These are phyloP conservation scores for Hoplias malabaricus DNA, from an alignment of 2,113 vertebrate species.

Conservation along the genomic window DNA sequence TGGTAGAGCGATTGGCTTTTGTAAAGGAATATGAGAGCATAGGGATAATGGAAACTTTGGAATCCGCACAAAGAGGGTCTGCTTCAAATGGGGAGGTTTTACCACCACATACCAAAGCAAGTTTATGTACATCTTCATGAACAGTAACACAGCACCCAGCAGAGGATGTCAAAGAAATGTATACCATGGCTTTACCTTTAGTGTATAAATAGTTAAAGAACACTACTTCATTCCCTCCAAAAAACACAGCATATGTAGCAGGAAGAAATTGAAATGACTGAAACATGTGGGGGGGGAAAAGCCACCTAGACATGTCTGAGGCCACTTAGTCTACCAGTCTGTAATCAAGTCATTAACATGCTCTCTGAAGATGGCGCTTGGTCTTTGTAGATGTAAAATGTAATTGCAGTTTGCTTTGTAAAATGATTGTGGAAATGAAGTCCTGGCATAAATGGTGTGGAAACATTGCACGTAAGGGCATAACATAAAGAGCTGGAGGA, in stretches of 20 bases:
- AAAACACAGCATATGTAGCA: background rate
- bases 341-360: conserved; percentile 23
- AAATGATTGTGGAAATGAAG: background rate
- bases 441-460: background rate
- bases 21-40: background rate
- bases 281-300: background rate
- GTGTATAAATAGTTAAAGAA: conserved; percentile 46
- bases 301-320: conserved; percentile 1
- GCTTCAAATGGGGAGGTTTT: conserved; percentile 40
- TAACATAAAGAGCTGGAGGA: background rate
- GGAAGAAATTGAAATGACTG: background rate
- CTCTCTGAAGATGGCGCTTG: background rate
- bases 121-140: conserved; percentile 41
- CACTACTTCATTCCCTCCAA: conserved; percentile 22
- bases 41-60: conserved; percentile 31
- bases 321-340: conserved; percentile 8
- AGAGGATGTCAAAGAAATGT: conserved; percentile 46
- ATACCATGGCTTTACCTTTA: conserved; percentile 46
- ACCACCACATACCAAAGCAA: background rate
- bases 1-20: background rate
- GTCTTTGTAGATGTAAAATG: conserved; percentile 6
- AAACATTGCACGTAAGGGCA: background rate
- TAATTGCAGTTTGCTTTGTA: conserved; percentile 16
- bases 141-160: background rate
- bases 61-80: conserved; percentile 35